phyloP scores from a whole-genome alignment of 2,888 invertebrate genomes.

The Pachycephus smyrnensis region DNA sequence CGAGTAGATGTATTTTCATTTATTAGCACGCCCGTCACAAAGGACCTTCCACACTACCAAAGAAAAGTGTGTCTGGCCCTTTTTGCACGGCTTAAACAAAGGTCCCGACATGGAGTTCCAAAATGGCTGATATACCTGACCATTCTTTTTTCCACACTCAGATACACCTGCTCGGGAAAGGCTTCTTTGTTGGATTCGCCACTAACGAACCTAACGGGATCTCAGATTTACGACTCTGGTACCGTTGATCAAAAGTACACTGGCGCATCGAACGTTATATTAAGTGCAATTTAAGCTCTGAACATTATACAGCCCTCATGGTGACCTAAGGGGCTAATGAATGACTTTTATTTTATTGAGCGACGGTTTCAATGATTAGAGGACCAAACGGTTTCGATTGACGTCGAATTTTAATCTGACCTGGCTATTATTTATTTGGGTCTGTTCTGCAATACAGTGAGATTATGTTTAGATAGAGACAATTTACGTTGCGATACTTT shows the following conservation, averaged over 20 bases:
- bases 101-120: not conserved
- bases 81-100: not conserved
- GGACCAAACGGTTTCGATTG: not conserved
- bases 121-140: not conserved
- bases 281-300: not conserved
- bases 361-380: not conserved
- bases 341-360: not conserved
- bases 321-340: not conserved
- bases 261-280: not conserved
- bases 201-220: conserved; percentile 5
- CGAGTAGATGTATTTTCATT: not conserved
- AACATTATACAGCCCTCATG: not conserved
- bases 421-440: not conserved
- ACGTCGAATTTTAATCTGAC: not conserved
- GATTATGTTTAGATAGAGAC: not conserved
- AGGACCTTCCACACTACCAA: not conserved
- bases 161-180: not conserved
- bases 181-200: not conserved
- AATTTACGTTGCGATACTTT: not conserved
- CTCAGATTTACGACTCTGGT: not conserved
- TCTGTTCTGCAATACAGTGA: not conserved
- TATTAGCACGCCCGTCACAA: not conserved
- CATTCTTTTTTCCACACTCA: not conserved
- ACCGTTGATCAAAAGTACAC: conserved; percentile 3
- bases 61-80: not conserved